Base-by-base conservation (phyloP, 2,888 invertebrate species). In the Callosobruchus maculatus region DNA sequence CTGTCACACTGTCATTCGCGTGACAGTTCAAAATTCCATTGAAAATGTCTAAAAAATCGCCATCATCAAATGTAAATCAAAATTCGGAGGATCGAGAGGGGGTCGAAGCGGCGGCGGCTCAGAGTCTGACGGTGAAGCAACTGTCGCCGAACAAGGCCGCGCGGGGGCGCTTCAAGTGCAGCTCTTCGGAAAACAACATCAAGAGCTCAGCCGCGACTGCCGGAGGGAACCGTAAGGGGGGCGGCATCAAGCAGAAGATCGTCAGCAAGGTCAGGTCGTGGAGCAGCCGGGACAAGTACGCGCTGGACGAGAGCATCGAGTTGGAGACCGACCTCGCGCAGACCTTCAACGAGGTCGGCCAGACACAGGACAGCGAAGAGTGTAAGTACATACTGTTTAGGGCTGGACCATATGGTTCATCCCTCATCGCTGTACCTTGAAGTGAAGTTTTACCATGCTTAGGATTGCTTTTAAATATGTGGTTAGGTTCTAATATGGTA, bases 161-260 rank as follows among this genome's bases (percentile, higher is more conserved):
- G 21, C 1, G 70, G 18, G 21, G 70, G 5, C 79, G 78, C 70
- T 77, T 81, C 72, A 80, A 77, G 78, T 74, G 78, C 66, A 81
- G 81, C 74, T 78, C 78, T 69, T 81, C 82, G 30, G 83, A 83
- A 74, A 81, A 82, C 69, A 79, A 75, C 70, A 73, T 83, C 26
- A 80, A 80, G 72, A 72, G 73, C 72, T 18, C 21, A 4, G 21
- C 68, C 21, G 67, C 70, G 66, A n/a, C 21, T 2, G 21, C 68
- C 21, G 67, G 68, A 31, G 76, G 76, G 73, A 81, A 13, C 18
- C 49, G 49, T 13, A 49, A 49, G 18, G 49, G 49, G 49, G 49
- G 49, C 31, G 75, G 76, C 31, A 77, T 78, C 68, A 80, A 77
- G 72, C 78, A 81, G 68, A 81, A 80, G 72, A 78, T 81, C 22